Evolutionary conservation across 2,888 invertebrate species (phyloP).

Genomic region (Dolomedes plantarius): DNA sequence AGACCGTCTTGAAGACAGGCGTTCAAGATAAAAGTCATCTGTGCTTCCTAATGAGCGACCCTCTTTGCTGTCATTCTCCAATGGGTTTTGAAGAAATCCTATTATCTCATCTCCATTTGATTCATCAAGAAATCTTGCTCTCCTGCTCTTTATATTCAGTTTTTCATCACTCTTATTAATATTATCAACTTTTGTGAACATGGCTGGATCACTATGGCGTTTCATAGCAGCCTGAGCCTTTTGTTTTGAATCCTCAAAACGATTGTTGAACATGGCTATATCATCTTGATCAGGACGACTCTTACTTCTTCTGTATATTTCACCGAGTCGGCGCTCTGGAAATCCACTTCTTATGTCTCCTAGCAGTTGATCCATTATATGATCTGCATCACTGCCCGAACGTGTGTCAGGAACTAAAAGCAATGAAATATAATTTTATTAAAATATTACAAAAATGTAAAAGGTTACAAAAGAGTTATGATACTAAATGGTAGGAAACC

Average conservation of each 20-base stretch:
- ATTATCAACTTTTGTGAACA: slow-evolving; percentile 79
- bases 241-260: slow-evolving; percentile 59
- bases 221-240: slow-evolving; percentile 78
- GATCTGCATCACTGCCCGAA: slow-evolving; percentile 75
- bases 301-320: slow-evolving; percentile 51
- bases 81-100: slow-evolving; percentile 75
- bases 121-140: slow-evolving; percentile 87
- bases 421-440: not conserved
- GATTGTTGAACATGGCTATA: slow-evolving; percentile 36
- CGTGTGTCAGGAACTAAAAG: slow-evolving; percentile 36
- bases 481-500: too few species aligned
- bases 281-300: slow-evolving; percentile 74
- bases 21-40: slow-evolving; percentile 81
- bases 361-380: slow-evolving; percentile 85
- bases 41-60: slow-evolving; percentile 74
- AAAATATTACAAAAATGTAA: too few species aligned
- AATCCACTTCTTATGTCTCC: slow-evolving; percentile 84
- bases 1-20: slow-evolving; percentile 90
- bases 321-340: slow-evolving; percentile 62
- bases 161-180: slow-evolving; percentile 41
- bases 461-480: too few species aligned
- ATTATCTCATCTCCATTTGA: slow-evolving; percentile 86
- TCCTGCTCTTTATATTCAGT: slow-evolving; percentile 81
- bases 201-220: slow-evolving; percentile 76
- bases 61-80: slow-evolving; percentile 37